A percentile compares a stretch with the other conserved stretches of the same genome.
phyloP scores from a whole-genome alignment of 2,113 vertebrate species.

The Alaudala cheleensis region DNA sequence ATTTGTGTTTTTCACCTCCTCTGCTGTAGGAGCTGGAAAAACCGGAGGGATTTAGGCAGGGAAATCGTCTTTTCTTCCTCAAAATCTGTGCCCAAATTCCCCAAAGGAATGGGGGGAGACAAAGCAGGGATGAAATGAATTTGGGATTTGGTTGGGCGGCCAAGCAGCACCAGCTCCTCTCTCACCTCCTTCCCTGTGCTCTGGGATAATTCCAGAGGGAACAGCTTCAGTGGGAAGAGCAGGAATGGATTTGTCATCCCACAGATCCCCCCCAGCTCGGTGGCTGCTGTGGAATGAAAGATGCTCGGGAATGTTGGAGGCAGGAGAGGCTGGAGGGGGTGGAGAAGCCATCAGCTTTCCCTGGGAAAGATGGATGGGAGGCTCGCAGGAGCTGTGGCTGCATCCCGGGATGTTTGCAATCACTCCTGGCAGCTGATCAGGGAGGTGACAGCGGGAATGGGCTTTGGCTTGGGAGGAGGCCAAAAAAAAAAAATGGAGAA shows the following conservation, averaged over 20 bases:
- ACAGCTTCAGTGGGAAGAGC: fast-evolving
- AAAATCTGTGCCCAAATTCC: fast-evolving
- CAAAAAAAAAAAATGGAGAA: not conserved
- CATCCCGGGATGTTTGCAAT: not conserved
- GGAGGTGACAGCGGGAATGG: not conserved
- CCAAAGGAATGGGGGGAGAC: fast-evolving
- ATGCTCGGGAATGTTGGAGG: fast-evolving
- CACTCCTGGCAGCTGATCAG: not conserved
- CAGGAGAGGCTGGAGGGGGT: not conserved
- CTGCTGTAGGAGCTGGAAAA: not conserved
- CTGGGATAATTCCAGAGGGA: fast-evolving
- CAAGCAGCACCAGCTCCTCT: not conserved
- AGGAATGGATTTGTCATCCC: not conserved
- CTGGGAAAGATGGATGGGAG: not conserved
- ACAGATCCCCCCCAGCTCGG: fast-evolving
- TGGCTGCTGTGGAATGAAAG: not conserved
- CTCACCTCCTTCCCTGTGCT: no score
- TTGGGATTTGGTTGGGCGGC: not conserved
- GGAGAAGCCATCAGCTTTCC: fast-evolving
- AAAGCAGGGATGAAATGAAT: fast-evolving
- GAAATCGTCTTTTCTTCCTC: not conserved
- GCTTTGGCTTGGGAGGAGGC: not conserved
- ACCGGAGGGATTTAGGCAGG: not conserved
- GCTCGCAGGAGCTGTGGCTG: not conserved
- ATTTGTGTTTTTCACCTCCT: not conserved